Evolutionary conservation across 2,797 vertebrate genomes (phyloP), one percentile per base, ranked within the genome.

Genomic region (Setipinna tenuifilis): DNA sequence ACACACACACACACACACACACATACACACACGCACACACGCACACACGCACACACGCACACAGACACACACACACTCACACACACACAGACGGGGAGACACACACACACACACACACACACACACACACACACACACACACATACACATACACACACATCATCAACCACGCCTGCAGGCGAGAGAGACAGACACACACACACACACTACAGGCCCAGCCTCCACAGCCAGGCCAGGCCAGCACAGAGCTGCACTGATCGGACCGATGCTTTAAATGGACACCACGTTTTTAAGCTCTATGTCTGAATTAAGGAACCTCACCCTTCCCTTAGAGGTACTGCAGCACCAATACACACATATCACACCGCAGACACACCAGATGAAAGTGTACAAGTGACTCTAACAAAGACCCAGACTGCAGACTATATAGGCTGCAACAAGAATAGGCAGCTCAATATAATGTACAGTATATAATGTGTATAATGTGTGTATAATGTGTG

Each of bases 11-110:
- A 16, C 28, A 81, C 78, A n/a, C 78, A 81, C 54, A 23, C 75
- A 54, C 9, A 59, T 41, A 44, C 31, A 61, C n/a, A 41, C 83
- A 41, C 19, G 14, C 83, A 87, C 58, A 50, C 54, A 46, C 46
- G 7, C 44, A 21, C 21, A 59, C 59, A 44, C 46, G 10, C 46
- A 48, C 46, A 3, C 46, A 48, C 4, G 10, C 46, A 10, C 46
- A 48, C 10, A 3, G 10, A 10, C 46, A 48, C 46, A 48, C 46
- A 48, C 46, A 48, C 46, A 48, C 46, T 4, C 46, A 48, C 46
- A 48, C 12, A 58, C 57, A 58, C 12, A 58, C 57, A 58, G 12
- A 58, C 57, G 12, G 48, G 12, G 48, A 50, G 48, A 41, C 31
- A 16, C 25, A 65, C 23, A 65, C 3, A 58, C 62, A 25, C 21